phyloP scores from a whole-genome alignment of 2,797 vertebrate species.

The Thamnophis elegans region DNA sequence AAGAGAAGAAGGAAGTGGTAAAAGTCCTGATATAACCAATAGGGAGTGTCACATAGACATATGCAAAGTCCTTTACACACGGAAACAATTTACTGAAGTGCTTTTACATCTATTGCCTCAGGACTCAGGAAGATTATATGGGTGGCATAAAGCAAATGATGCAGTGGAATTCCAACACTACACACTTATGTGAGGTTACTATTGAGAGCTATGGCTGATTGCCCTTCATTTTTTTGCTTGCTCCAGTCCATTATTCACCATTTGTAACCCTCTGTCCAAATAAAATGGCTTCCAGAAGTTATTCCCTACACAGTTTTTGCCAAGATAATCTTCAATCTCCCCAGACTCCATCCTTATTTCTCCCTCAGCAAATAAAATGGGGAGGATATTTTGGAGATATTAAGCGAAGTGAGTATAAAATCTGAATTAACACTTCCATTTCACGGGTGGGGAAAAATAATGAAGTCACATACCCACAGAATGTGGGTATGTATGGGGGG shows the following conservation, averaged over 20 bases:
- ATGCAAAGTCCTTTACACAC: not conserved
- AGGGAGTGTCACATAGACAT: not conserved
- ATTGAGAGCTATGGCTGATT: not conserved
- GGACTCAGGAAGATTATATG: not conserved
- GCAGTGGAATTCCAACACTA: not conserved
- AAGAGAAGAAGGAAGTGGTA: not conserved
- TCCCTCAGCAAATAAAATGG: not conserved
- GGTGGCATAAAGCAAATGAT: not conserved
- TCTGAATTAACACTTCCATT: not conserved
- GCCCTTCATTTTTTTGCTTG: not conserved
- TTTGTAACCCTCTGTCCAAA: not conserved
- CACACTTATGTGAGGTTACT: not conserved
- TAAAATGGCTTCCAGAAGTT: not conserved
- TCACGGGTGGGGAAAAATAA: not conserved
- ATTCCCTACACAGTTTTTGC: not conserved
- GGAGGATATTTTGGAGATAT: not conserved
- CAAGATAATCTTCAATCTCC: not conserved
- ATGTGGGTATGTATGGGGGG: not conserved
- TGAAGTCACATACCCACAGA: not conserved
- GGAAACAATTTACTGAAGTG: not conserved
- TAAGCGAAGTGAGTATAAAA: not conserved
- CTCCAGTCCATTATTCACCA: not conserved
- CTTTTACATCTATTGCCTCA: not conserved
- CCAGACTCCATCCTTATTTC: not conserved
- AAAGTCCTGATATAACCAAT: not conserved